A percentile compares a stretch with the other conserved stretches of the same genome.
phyloP scores from a whole-genome alignment of 2,797 vertebrate genomes.

The Lepilemur ruficaudatus region DNA sequence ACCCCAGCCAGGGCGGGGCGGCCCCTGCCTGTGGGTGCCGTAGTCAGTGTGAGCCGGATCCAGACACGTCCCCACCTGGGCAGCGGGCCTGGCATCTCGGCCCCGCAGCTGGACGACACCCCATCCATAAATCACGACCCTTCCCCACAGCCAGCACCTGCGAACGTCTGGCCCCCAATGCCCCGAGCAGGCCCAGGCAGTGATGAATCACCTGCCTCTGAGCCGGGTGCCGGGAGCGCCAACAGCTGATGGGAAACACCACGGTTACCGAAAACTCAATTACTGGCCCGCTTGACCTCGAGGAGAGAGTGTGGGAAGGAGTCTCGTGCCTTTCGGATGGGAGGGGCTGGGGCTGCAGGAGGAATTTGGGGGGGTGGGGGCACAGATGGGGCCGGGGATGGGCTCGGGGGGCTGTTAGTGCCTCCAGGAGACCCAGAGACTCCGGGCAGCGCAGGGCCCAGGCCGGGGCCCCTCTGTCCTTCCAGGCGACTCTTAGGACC shows the following conservation, averaged over 20 bases:
- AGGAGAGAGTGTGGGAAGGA: neutral
- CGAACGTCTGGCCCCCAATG: neutral
- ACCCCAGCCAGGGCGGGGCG: neutral
- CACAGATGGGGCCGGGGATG: accelerated
- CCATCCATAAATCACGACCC: slow-evolving; percentile 47
- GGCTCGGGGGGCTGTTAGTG: no score
- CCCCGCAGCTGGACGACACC: neutral
- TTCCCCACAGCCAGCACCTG: neutral
- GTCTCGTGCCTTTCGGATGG: neutral
- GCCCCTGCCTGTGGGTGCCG: no score
- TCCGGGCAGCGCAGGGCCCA: no score
- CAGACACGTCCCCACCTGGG: neutral
- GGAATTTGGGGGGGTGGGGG: no score
- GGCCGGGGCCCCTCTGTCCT: neutral
- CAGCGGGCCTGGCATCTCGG: neutral
- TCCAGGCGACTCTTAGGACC: accelerated
- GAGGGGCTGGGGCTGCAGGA: neutral
- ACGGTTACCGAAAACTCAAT: neutral
- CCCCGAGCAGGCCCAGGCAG: neutral
- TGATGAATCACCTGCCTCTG: neutral
- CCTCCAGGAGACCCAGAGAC: neutral
- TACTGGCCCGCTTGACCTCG: neutral
- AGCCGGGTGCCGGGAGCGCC: neutral
- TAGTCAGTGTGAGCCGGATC: no score
- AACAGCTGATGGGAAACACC: accelerated